Evolutionary conservation across 2,888 invertebrate genomes (phyloP), one percentile per base, ranked within the genome.

Genomic region (Torymus auratus): DNA sequence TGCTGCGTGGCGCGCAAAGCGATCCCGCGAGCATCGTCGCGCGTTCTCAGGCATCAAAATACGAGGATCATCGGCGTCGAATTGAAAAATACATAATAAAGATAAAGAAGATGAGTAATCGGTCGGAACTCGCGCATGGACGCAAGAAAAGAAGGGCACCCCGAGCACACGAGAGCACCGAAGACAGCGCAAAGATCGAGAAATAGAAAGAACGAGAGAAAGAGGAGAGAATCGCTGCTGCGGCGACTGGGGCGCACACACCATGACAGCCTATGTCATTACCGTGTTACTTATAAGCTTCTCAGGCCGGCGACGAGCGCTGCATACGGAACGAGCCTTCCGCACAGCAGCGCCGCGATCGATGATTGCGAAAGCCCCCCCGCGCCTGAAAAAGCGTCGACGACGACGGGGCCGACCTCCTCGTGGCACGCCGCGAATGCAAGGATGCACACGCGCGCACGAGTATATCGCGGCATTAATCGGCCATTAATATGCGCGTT

Each of bases 251-350:
- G 20, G 20, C 20, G 20, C 17, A 17, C 87, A 41, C 41, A 41
- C 41, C 41, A 87, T 88, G 88, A 88, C 88, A 87, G 88, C 84
- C 84, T 86, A 84, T 86, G 88, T 89, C 89, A 88, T 88, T 89
- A 88, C 88, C 85, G 86, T 80, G 87, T 88, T 88, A 88, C 88
- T 88, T 87, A 88, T 87, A 88, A 87, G 88, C 87, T 85, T 83
- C 85, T 84, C 83, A 80, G 74, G 12, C 55, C 15, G 13, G 41
- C 69, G 78, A 85, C 89, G 86, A 83, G 83, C 67, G 70, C 82
- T 82, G 88, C 87, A 87, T 88, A 88, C 86, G 85, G 7, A 85
- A 52, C 56, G 52, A 68, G 53, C 17, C 23, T 41, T 41, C 41
- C 41, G 41, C 41, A 14, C 13, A 2, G n/a, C 41, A 64, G 72